Percentiles rank a stretch among this genome's conserved stretches.
phyloP scores from a whole-genome alignment of 2,113 vertebrate species.

The Tetrax tetrax region DNA sequence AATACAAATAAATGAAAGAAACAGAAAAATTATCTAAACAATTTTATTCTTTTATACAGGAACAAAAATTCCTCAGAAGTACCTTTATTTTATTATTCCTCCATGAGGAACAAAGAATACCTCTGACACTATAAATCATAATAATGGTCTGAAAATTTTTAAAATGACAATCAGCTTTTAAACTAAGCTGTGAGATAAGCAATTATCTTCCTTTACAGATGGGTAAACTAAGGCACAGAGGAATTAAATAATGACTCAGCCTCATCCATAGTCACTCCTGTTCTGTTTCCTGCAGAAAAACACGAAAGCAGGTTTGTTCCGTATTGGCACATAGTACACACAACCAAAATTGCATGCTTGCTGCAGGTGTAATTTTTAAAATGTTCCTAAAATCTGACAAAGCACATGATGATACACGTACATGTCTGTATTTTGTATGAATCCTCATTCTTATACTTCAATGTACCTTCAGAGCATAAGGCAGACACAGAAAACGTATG shows the following conservation, averaged over 20 bases:
- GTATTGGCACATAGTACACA: neutral
- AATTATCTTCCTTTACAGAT: neutral
- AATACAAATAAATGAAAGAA: neutral
- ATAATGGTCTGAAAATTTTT: neutral
- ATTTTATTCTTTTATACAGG: neutral
- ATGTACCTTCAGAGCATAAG: neutral
- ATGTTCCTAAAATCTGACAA: neutral
- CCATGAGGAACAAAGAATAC: neutral
- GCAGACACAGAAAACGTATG: neutral
- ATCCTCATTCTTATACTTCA: neutral
- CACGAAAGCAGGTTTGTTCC: neutral
- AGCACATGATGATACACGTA: neutral
- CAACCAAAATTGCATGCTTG: neutral
- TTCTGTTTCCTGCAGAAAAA: neutral
- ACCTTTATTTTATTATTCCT: neutral
- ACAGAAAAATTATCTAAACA: neutral
- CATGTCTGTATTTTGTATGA: neutral
- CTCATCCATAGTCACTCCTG: neutral
- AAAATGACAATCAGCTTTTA: neutral
- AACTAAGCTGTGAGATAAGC: neutral
- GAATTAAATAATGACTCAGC: neutral
- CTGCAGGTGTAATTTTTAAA: neutral
- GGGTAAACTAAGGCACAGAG: constrained; percentile 15
- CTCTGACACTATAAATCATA: neutral
- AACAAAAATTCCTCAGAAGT: neutral